Conservation (phyloP, 2,113 vertebrate species). For the Epinephelus fuscoguttatus region DNA sequence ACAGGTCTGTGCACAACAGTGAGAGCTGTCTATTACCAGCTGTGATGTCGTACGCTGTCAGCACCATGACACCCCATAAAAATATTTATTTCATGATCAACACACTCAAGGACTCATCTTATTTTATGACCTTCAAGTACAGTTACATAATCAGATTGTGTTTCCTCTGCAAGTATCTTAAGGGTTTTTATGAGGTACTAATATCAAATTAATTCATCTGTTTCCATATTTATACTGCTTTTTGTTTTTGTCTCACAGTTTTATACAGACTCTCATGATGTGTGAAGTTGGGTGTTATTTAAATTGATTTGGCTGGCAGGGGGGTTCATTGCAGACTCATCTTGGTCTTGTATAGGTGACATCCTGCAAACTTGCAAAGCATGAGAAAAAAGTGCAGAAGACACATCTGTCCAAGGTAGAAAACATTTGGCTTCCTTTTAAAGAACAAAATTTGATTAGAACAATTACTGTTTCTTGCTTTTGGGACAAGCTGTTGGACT, state of each 20-base stretch:
- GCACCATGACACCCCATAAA: conserved; percentile 14
- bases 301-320: not conserved
- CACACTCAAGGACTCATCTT: not conserved
- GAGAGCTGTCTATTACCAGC: not conserved
- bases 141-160: conserved; percentile 5
- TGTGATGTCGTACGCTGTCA: not conserved
- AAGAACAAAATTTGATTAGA: conserved; percentile 89
- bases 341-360: not conserved
- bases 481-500: conserved; percentile 83
- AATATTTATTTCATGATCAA: conserved; percentile 32
- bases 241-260: not conserved
- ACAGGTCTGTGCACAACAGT: not conserved
- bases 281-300: not conserved
- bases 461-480: conserved; percentile 86
- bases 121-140: conserved; percentile 15
- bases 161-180: conserved; percentile 8
- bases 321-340: conserved; percentile 23
- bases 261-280: not conserved
- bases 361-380: conserved; percentile 68
- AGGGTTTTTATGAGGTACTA: not conserved
- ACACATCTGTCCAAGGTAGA: conserved; percentile 83
- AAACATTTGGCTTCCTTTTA: conserved; percentile 86
- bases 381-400: conserved; percentile 71
- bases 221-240: not conserved
- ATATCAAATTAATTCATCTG: not conserved